Base-by-base conservation (phyloP, 2,113 vertebrate species). In the Malurus elegans region DNA sequence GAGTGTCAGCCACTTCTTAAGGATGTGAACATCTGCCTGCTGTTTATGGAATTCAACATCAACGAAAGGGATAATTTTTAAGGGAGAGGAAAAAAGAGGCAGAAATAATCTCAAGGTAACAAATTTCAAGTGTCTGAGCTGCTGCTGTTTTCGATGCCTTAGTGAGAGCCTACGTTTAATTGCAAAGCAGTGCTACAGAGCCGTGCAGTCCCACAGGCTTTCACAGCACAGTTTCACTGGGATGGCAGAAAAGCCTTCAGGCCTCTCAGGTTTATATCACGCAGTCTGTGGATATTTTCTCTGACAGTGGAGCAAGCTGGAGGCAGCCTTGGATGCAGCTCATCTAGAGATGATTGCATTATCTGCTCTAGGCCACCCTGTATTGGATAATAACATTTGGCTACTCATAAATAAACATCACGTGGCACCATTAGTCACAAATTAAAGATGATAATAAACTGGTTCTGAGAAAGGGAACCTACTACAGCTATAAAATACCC, bases 301-400 rank as follows among this genome's bases (percentile, higher is more conserved):
- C 83, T 95, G 96, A 94, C 93, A 94, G 92, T 50, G 31, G 70
- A 90, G 79, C 34, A 83, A 83, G 71, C 94, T 93, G 85, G 62
- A 92, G 51, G 81, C 87, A 91, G 78, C 58, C 36, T 76, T 86
- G 83, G 45, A 86, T 94, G 81, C 95, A 90, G 62, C 38, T 93
- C 74, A 74, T 79, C 71, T 66, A 40, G 79, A 73, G 32, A 70
- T 78, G 64, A 96, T 93, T 94, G 13, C 28, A 95, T 96, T 94
- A 94, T 88, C 64, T 90, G 36, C 71, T 94, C 56, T 74, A 64
- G 92, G 79, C 67, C 72, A 95, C 82, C 25, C 64, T 83, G 31
- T 78, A 93, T 74, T 88, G 47, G 87, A 90, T 88, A 96, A 96
- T 93, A 93, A 66, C 38, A 32, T 94, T 79, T 88, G 23, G 62